Base-by-base conservation (phyloP, 2,888 invertebrate genomes). In the Drosophila neotestacea region DNA sequence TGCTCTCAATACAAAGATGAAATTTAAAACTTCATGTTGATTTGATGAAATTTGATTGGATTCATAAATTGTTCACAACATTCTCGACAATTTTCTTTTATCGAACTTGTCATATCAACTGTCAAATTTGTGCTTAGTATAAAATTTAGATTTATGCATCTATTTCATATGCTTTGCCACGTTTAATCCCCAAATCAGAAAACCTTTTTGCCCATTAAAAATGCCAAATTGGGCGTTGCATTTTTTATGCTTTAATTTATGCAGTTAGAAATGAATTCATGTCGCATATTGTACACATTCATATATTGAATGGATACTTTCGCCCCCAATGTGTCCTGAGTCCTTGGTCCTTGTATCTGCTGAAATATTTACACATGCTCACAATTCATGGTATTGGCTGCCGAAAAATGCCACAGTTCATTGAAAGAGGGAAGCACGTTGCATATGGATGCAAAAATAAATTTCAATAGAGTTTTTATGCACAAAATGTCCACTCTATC, bases 391-490 rank as follows among this genome's bases (percentile, higher is more conserved):
- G 52, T 67, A 73, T 72, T 73, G 72, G 50, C 67, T 60, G 56
- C 58, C 68, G 47, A 65, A 54, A 72, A 72, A 54, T 47, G 59
- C 55, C 39, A 66, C 9, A 55, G 50, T 32, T 28, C 39, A 54
- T 22, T 22, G 27, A 38, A 7, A 7, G 13, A n/a, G 38, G 22
- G 22, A 16, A 11, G 46, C 51, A n/a, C 41, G 61, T n/a, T 28
- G n/a, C 44, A 48, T 51, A 56, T 68, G 62, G 61, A 50, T 65
- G 61, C 64, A 61, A 9, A 65, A 46, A 56, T 68, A 65, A 76
- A 72, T 72, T 72, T 68, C 76, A 76, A 77, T 76, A 65, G 72
- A 76, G 51, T 76, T 76, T 72, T 66, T 71, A 64, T 74, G 73
- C 70, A 60, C 60, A 63, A 74, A 67, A 58, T 74, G 75, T 74